Conservation (phyloP, 1,140 invertebrate genomes). For the Teleopsis dalmanni region DNA sequence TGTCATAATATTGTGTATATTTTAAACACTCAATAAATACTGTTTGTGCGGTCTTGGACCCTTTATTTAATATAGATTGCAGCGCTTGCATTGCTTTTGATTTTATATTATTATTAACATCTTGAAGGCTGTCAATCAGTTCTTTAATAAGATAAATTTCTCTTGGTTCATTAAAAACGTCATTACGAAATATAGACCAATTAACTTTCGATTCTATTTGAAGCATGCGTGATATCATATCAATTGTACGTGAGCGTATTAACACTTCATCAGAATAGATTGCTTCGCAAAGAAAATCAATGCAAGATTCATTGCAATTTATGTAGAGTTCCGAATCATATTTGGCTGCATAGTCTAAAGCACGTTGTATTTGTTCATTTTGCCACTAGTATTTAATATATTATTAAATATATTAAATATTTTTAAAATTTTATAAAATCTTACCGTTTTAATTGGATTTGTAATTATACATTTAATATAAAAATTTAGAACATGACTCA, state of each 20-base stretch:
- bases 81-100: constrained; percentile 35
- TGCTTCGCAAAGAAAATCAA: constrained; percentile 23
- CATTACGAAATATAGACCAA: constrained; percentile 37
- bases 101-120: constrained; percentile 31
- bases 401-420: neutral
- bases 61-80: constrained; percentile 21
- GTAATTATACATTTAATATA: constrained; percentile 35
- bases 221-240: constrained; percentile 29
- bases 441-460: constrained; percentile 30
- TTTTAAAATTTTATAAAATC: constrained; percentile 16
- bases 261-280: constrained; percentile 30
- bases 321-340: constrained; percentile 37
- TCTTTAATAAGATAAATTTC: constrained; percentile 30
- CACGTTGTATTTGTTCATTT: constrained; percentile 24
- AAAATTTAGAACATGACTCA: constrained; percentile 22
- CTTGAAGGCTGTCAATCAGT: constrained; percentile 26
- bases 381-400: constrained; percentile 25
- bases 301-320: constrained; percentile 37
- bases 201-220: constrained; percentile 33
- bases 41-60: constrained; percentile 29
- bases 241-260: constrained; percentile 28
- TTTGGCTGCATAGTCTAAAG: constrained; percentile 38
- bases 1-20: constrained; percentile 27
- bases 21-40: constrained; percentile 28
- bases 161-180: constrained; percentile 34